phyloP scores from a whole-genome alignment of 2,113 vertebrate species.

The Caracal caracal region DNA sequence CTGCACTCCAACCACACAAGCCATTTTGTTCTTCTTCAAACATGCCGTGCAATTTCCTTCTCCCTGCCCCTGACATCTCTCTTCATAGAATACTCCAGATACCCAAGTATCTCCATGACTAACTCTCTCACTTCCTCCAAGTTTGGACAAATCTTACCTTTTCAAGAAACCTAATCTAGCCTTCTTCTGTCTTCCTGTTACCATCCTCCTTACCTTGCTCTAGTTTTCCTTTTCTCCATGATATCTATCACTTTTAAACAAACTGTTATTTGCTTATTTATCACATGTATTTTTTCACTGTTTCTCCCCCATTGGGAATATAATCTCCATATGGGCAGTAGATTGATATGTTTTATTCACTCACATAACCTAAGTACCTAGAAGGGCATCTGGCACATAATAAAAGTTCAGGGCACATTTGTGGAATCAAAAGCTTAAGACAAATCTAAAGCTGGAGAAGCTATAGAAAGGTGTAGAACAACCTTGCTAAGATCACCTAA shows the following conservation, averaged over 20 bases:
- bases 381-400: not conserved
- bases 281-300: not conserved
- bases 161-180: not conserved
- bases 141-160: not conserved
- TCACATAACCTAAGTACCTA: not conserved
- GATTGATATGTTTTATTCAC: not conserved
- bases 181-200: not conserved
- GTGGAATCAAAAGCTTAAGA: not conserved
- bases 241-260: not conserved
- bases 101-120: not conserved
- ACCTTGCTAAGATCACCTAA: not conserved
- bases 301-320: not conserved
- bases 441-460: not conserved
- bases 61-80: not conserved
- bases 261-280: not conserved
- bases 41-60: not conserved
- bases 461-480: not conserved
- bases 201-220: not conserved
- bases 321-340: not conserved
- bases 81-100: not conserved
- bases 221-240: not conserved
- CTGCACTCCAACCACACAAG: not conserved
- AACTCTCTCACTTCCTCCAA: not conserved
- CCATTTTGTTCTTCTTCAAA: not conserved
- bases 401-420: not conserved